A percentile compares a stretch with the other conserved stretches of the same genome.
Evolutionary conservation across 2,797 vertebrate species (phyloP).

Genomic region (Macropus fuliginosus): DNA sequence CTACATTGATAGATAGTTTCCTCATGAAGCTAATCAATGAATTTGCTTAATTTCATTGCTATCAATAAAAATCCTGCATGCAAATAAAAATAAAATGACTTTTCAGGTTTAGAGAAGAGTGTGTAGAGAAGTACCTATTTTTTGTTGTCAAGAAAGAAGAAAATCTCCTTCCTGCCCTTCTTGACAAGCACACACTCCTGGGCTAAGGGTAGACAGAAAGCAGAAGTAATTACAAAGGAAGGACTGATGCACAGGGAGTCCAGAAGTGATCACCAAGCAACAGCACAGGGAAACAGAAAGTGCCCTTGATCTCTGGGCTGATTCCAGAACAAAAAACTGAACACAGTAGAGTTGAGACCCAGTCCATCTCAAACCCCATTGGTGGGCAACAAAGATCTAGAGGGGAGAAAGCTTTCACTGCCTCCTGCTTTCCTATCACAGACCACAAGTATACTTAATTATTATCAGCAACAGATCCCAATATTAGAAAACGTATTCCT

Average conservation of each 20-base stretch:
- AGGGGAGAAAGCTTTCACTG: slow-evolving; percentile 14
- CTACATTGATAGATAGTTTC: no score
- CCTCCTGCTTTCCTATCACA: slow-evolving; percentile 42
- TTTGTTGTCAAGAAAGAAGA: background rate
- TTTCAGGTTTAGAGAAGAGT: background rate
- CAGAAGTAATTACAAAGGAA: slow-evolving; percentile 10
- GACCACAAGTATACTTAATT: slow-evolving; percentile 51
- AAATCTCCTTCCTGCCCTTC: background rate
- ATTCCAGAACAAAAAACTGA: background rate
- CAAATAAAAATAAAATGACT: background rate
- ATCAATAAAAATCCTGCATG: background rate
- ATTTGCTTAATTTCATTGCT: background rate
- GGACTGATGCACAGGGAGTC: background rate
- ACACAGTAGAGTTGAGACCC: no score
- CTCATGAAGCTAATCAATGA: background rate
- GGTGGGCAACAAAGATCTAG: background rate
- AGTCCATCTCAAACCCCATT: background rate
- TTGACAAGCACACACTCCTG: background rate
- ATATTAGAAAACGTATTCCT: slow-evolving; percentile 62
- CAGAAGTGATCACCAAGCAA: slow-evolving; percentile 1
- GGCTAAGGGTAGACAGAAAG: slow-evolving; percentile 20
- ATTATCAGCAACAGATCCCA: slow-evolving; percentile 50
- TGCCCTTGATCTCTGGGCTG: background rate
- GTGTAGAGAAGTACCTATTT: background rate
- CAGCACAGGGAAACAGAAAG: background rate